These are phyloP conservation scores for Augochlorella aurata DNA, from an alignment of 2,888 invertebrate species.

Conservation along the genomic window DNA sequence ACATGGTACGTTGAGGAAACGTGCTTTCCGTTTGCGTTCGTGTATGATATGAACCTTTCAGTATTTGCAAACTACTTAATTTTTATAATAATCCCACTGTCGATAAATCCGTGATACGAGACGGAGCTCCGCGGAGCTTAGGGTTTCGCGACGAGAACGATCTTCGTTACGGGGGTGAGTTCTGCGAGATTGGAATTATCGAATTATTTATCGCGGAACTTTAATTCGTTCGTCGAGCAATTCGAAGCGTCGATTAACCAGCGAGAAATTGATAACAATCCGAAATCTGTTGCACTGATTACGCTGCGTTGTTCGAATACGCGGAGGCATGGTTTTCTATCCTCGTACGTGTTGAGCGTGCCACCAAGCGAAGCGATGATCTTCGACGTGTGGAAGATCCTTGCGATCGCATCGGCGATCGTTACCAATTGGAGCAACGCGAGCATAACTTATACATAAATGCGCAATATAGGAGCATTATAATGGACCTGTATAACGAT, in stretches of 20 bases:
- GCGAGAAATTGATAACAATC: not conserved
- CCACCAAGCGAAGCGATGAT: constrained; percentile 20
- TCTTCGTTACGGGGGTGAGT: too few species aligned
- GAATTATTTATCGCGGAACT: not conserved
- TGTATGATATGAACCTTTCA: not conserved
- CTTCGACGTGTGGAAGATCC: constrained; percentile 1
- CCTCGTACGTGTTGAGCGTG: constrained; percentile 51
- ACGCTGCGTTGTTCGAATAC: constrained; percentile 10
- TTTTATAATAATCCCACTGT: not conserved
- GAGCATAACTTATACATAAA: constrained; percentile 14
- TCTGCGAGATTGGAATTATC: not conserved
- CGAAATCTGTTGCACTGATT: not conserved
- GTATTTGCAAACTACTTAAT: not conserved
- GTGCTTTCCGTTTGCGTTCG: constrained; percentile 22
- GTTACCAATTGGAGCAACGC: constrained; percentile 16
- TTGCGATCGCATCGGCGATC: constrained; percentile 4
- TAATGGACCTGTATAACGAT: constrained; percentile 32
- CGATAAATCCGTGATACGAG: not conserved
- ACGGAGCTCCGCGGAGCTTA: not conserved
- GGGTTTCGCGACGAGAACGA: not conserved
- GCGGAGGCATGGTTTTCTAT: constrained; percentile 52
- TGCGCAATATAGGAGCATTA: constrained; percentile 18
- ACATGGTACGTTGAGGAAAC: constrained; percentile 1
- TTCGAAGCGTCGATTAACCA: not conserved
- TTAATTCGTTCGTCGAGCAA: not conserved